Conservation (phyloP, 2,888 invertebrate species). For the Hartigia nigra region DNA sequence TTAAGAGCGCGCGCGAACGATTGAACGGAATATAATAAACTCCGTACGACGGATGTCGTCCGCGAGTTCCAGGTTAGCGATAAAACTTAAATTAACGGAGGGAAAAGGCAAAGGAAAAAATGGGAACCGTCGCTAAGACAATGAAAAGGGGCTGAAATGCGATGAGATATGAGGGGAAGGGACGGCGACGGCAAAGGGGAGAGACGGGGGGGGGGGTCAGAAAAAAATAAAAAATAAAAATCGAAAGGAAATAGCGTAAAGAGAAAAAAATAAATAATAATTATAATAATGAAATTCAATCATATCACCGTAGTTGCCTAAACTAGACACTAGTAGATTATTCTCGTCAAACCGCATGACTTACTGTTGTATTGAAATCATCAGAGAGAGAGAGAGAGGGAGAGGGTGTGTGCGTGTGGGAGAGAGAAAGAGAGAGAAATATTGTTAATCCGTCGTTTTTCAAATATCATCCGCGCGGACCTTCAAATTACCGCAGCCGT, state of each 20-base stretch:
- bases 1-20: not conserved
- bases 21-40: not conserved
- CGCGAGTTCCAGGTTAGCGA: not conserved
- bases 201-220: no score
- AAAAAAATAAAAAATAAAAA: no score
- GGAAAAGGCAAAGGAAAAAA: not conserved
- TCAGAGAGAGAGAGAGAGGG: not conserved
- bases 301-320: slow-evolving; percentile 60
- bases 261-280: not conserved
- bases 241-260: not conserved
- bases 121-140: no score
- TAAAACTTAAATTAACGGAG: not conserved
- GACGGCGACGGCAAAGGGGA: not conserved
- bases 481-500: not conserved
- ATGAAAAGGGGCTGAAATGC: not conserved
- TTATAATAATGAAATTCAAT: slow-evolving; percentile 43
- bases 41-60: not conserved
- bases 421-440: not conserved
- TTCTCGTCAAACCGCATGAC: not conserved
- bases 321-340: slow-evolving; percentile 16
- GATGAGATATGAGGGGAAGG: not conserved
- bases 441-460: not conserved
- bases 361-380: not conserved
- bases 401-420: no score
- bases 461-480: not conserved